These are phyloP conservation scores for Anas platyrhynchos DNA, from an alignment of 2,113 vertebrate genomes.

Conservation along the genomic window DNA sequence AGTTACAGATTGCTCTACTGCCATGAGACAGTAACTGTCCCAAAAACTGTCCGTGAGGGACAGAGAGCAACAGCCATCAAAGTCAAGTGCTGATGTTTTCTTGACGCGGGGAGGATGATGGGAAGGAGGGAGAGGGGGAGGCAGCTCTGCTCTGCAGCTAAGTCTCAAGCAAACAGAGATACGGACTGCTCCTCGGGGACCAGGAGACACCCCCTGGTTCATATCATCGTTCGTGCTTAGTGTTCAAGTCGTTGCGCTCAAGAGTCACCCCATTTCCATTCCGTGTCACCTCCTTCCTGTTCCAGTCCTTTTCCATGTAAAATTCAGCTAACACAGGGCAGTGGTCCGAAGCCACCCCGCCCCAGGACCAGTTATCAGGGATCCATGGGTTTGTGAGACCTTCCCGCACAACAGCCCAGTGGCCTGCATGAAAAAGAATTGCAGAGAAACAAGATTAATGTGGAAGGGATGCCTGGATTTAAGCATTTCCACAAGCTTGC, in stretches of 20 bases:
- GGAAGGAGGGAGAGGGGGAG: neutral
- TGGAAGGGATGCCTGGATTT: neutral
- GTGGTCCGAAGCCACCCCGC: constrained; percentile 91
- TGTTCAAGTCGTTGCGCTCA: constrained; percentile 79
- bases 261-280: constrained; percentile 77
- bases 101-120: neutral
- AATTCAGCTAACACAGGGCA: constrained; percentile 91
- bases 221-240: constrained; percentile 90
- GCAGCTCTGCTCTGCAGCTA: neutral
- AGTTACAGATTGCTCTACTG: neutral
- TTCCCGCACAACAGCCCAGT: constrained; percentile 89
- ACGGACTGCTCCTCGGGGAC: neutral
- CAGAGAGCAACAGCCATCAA: neutral
- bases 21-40: neutral
- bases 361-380: constrained; percentile 97
- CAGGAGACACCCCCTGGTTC: neutral
- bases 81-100: constrained; percentile 48
- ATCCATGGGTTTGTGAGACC: constrained; percentile 97
- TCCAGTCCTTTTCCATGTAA: constrained; percentile 80
- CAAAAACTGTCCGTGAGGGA: neutral
- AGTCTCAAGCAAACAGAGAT: neutral
- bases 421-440: constrained; percentile 75
- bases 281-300: constrained; percentile 78
- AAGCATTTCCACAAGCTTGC: neutral
- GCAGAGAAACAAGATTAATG: neutral